Conservation (phyloP, 2,113 vertebrate genomes). For the Tapirus terrestris region DNA sequence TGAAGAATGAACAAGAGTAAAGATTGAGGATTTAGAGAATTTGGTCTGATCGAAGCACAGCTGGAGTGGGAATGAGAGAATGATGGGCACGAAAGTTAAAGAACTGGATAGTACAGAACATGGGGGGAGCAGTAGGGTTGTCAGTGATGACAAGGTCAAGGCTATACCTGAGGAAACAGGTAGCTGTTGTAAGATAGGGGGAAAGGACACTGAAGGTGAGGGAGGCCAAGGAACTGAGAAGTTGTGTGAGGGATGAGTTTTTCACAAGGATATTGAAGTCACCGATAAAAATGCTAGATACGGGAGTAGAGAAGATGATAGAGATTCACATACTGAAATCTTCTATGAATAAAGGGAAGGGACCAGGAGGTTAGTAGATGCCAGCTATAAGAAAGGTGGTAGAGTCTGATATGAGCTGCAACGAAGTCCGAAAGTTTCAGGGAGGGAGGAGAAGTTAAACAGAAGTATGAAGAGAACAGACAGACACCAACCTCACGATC, state of each 20-base stretch:
- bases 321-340: background rate
- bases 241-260: background rate
- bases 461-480: background rate
- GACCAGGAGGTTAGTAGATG: background rate
- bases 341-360: background rate
- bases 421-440: background rate
- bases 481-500: background rate
- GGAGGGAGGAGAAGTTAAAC: background rate
- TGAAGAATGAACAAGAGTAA: background rate
- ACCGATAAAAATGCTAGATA: background rate
- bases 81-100: background rate
- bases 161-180: too few relatives aligned
- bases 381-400: background rate
- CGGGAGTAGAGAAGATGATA: background rate
- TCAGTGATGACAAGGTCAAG: background rate
- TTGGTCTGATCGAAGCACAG: background rate
- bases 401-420: background rate
- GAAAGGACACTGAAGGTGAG: background rate
- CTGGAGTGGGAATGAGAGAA: background rate
- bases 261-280: background rate
- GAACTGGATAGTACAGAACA: background rate
- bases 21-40: background rate
- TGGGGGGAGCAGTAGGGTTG: background rate
- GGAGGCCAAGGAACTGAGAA: background rate
- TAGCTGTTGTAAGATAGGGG: background rate